Evolutionary conservation across 2,797 vertebrate species (phyloP), one percentile per base, ranked within the genome.

Genomic region (Sternarchorhynchus goeldii): DNA sequence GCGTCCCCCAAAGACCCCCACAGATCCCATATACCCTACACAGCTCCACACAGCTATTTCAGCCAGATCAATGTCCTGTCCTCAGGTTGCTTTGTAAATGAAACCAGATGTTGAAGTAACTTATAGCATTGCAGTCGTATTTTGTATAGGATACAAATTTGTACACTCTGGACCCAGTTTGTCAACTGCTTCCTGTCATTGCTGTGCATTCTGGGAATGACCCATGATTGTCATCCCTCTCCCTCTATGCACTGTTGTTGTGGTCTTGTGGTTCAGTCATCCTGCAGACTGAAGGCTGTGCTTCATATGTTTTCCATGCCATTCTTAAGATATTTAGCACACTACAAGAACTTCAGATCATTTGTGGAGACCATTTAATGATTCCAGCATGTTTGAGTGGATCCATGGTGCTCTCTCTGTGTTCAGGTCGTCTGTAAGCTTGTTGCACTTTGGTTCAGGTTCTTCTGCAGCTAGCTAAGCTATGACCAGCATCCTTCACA

Each of bases 271-370:
- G 59, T 77, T 74, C 60, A 57, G n/a, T 73, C n/a, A 32, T 76
- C 50, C 62, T 78, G 59, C 45, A 63, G 68, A 63, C 62, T 73
- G 5, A 55, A 7, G 39, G 73, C 67, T 65, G 25, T 73, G 58
- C 29, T 66, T 41, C 59, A 16, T 65, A n/a, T 75, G 53, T 66
- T 32, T 67, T 64, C 55, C 70, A 12, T 50, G 3, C 21, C 45
- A 21, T 63, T 45, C 31, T 55, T 29, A 62, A 8, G 7, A 63
- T 31, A 7, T 36, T n/a, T 36, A 14, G 36, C 36, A 66, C 36
- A 66, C 29, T 34, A 64, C 62, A 36, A 32, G 17, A 55, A 53
- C 6, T 36, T 34, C 63, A 69, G 45, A 56, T 36, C 25, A 57
- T 65, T 39, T 75, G 53, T 57, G 6, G 2, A 31, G 36, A 4